These are phyloP conservation scores for Malurus cyaneus DNA, from an alignment of 2,113 vertebrate species.

Conservation along the genomic window DNA sequence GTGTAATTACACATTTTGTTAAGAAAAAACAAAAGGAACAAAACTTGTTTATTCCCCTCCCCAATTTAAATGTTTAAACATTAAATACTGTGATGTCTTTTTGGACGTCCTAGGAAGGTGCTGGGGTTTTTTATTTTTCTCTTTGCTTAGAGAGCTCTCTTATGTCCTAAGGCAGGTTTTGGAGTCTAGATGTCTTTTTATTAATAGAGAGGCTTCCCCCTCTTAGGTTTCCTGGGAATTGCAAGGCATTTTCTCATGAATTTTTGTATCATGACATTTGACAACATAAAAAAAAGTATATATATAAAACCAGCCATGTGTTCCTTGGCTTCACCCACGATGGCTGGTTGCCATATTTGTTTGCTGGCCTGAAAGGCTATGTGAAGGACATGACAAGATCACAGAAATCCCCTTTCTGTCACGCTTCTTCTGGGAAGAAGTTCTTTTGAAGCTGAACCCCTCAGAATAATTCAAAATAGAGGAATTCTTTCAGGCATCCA, in stretches of 20 bases:
- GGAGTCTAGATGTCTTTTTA: neutral
- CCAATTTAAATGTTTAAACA: neutral
- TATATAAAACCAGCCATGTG: neutral
- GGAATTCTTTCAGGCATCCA: neutral
- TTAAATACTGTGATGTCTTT: neutral
- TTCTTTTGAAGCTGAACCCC: neutral
- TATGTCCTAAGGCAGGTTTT: neutral
- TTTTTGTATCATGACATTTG: constrained; percentile 43
- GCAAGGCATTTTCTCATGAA: constrained; percentile 47
- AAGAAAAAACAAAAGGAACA: neutral
- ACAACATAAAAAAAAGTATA: neutral
- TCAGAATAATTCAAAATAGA: neutral
- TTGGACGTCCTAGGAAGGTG: neutral
- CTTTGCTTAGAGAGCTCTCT: neutral
- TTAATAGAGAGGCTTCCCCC: neutral
- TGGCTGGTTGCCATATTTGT: constrained; percentile 24
- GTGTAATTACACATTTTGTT: neutral
- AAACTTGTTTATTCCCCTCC: neutral
- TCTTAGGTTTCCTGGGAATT: constrained; percentile 15
- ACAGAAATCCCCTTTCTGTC: constrained; percentile 25
- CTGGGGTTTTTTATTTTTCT: neutral
- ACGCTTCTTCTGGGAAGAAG: neutral
- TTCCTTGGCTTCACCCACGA: constrained; percentile 22
- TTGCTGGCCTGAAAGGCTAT: neutral
- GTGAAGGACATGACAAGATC: neutral